Percentiles rank a stretch among this genome's conserved stretches.
These are phyloP conservation scores for Aphis gossypii DNA, from an alignment of 1,140 invertebrate species.

Conservation along the genomic window DNA sequence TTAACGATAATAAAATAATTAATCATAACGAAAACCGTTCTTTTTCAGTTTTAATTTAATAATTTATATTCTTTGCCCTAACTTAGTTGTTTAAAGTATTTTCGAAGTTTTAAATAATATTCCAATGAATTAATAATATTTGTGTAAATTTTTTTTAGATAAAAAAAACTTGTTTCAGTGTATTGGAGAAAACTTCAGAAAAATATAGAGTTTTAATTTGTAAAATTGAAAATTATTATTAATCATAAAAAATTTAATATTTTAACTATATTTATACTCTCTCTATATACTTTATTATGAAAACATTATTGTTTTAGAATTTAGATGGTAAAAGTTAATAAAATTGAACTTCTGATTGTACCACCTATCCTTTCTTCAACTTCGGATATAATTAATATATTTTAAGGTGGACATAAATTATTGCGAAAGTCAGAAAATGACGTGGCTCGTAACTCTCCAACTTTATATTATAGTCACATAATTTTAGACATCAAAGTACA, in stretches of 20 bases:
- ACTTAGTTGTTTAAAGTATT: neutral
- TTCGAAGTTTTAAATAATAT: neutral
- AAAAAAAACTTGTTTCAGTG: neutral
- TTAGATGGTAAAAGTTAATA: neutral
- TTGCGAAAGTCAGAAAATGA: neutral
- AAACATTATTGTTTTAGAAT: neutral
- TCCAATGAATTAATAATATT: neutral
- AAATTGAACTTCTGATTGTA: neutral
- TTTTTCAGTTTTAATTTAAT: neutral
- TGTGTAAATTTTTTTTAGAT: neutral
- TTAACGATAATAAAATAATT: neutral
- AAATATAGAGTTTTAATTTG: neutral
- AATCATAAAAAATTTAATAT: neutral
- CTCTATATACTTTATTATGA: neutral
- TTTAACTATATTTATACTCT: neutral
- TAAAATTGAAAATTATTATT: neutral
- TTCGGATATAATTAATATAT: neutral
- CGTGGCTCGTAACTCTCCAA: neutral
- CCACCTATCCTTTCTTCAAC: neutral
- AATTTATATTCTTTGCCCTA: neutral
- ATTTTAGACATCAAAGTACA: neutral
- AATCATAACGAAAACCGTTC: neutral
- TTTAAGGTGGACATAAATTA: neutral
- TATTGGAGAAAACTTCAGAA: neutral
- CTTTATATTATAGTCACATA: constrained; percentile 9